phyloP scores from a whole-genome alignment of 2,113 vertebrate species.

The Psettodes erumei region DNA sequence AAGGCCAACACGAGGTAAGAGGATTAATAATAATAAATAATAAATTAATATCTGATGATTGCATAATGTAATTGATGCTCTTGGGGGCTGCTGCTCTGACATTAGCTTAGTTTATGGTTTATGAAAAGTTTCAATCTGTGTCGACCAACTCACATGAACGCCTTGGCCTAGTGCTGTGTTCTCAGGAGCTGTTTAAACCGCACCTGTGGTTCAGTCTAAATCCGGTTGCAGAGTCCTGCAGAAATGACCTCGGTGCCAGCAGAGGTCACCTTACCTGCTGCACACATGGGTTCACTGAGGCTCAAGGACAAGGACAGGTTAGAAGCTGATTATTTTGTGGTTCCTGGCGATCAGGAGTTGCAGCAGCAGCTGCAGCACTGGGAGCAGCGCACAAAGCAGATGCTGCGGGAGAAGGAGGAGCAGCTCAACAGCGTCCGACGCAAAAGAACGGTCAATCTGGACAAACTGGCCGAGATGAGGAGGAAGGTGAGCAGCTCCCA shows the following conservation, averaged over 20 bases:
- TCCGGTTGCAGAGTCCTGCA: neutral
- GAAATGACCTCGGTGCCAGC: neutral
- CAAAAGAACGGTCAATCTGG: constrained; percentile 45
- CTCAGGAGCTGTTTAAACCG: neutral
- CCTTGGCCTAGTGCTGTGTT: neutral
- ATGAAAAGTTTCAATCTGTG: neutral
- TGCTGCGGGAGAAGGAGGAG: constrained; percentile 55
- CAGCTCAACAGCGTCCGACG: constrained; percentile 17
- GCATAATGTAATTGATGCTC: neutral
- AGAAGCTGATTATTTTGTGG: too few species aligned
- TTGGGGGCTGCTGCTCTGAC: neutral
- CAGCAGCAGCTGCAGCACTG: constrained; percentile 39
- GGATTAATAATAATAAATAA: neutral
- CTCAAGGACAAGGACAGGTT: too few species aligned
- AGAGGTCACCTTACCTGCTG: neutral
- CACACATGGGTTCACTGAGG: neutral
- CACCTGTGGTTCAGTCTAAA: neutral
- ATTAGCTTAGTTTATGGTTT: neutral
- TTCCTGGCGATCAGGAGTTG: constrained; percentile 40
- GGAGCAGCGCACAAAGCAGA: constrained; percentile 36
- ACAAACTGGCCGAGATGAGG: constrained; percentile 58
- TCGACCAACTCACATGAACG: neutral
- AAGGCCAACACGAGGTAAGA: constrained; percentile 50
- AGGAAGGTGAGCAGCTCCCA: constrained; percentile 47
- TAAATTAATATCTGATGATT: neutral